These are phyloP conservation scores for Antedon bifida DNA, from an alignment of 35 echinoderm and acorn worm species.

Conservation along the genomic window DNA sequence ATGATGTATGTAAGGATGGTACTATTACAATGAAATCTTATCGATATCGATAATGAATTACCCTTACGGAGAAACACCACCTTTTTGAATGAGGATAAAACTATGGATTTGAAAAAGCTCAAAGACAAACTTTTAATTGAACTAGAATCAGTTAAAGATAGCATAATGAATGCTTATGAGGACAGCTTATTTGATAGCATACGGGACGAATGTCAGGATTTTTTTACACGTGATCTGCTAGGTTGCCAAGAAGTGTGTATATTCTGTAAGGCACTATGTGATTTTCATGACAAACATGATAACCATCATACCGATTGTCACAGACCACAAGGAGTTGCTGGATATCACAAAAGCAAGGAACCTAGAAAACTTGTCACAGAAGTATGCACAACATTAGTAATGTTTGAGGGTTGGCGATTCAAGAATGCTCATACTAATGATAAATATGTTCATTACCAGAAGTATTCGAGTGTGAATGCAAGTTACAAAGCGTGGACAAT, in stretches of 20 bases:
- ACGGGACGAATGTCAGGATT: too few species aligned
- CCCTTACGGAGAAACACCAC: too few species aligned
- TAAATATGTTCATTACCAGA: background rate
- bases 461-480: constrained; percentile 10
- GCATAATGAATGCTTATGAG: too few species aligned
- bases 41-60: background rate
- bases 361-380: background rate
- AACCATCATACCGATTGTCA: constrained; percentile 2
- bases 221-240: too few species aligned
- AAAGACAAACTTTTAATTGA: too few species aligned
- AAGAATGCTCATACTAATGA: background rate
- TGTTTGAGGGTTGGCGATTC: too few species aligned
- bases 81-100: too few species aligned
- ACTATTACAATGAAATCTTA: background rate
- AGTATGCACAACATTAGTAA: background rate
- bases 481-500: constrained; percentile 6
- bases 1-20: background rate
- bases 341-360: background rate
- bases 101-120: too few species aligned
- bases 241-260: background rate
- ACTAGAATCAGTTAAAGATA: too few species aligned
- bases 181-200: too few species aligned
- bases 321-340: constrained; percentile 13
- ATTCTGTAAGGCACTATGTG: constrained; percentile 29
- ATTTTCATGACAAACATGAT: constrained; percentile 1